Conservation (phyloP, 2,113 vertebrate genomes). For the Apus apus region DNA sequence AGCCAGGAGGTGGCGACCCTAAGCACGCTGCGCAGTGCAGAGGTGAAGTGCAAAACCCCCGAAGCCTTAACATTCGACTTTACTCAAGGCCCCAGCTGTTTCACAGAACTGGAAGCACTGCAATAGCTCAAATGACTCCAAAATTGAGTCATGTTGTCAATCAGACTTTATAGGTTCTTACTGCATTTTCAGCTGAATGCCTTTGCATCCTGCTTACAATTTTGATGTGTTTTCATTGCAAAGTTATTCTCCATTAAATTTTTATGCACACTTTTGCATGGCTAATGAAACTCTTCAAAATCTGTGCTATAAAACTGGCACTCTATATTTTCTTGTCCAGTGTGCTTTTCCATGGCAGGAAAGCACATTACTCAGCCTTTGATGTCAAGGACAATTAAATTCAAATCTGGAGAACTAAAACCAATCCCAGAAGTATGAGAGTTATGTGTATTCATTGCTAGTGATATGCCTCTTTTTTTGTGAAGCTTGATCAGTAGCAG, state of each 20-base stretch:
- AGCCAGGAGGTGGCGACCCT: background rate
- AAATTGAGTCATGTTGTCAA: background rate
- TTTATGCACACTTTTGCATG: background rate
- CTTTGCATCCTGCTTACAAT: background rate
- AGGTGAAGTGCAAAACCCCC: too few species aligned
- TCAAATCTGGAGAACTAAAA: background rate
- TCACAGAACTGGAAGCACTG: background rate
- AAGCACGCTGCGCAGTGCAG: fast-evolving
- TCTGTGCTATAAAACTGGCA: background rate
- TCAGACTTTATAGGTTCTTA: background rate
- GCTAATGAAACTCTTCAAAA: background rate
- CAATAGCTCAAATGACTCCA: background rate
- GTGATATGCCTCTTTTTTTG: background rate
- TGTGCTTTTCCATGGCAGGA: background rate
- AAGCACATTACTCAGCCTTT: background rate
- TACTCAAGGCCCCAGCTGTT: background rate
- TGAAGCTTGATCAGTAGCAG: background rate
- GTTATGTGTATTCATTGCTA: background rate
- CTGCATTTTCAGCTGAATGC: background rate
- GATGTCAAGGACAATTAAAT: conserved; percentile 1
- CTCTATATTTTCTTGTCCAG: background rate
- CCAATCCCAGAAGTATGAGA: background rate
- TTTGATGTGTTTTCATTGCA: background rate
- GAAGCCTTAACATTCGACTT: background rate
- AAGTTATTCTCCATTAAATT: background rate